phyloP scores from a whole-genome alignment of 1,140 invertebrate genomes.

The Calephelis virginiensis region DNA sequence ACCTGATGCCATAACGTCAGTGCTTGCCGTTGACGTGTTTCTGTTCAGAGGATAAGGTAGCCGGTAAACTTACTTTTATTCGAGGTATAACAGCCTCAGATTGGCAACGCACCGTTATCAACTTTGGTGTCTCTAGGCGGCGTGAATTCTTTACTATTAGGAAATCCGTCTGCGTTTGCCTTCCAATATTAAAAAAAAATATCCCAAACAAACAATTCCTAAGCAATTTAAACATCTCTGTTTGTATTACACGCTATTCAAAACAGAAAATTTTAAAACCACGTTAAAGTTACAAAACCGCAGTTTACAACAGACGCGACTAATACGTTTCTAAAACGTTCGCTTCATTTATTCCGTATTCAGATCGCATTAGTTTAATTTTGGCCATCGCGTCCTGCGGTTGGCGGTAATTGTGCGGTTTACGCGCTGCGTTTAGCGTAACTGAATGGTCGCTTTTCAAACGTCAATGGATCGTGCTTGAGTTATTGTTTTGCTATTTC shows the following conservation, averaged over 20 bases:
- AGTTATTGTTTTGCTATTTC: neutral
- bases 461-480: slow-evolving; percentile 6
- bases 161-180: too few relatives aligned
- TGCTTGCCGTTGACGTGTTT: too few relatives aligned
- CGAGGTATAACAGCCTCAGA: too few relatives aligned
- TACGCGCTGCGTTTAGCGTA: slow-evolving; percentile 44
- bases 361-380: slow-evolving; percentile 59
- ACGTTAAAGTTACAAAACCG: slow-evolving; percentile 24
- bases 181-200: too few relatives aligned
- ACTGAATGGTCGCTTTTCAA: neutral
- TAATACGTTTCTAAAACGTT: slow-evolving; percentile 34
- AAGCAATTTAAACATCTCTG: too few relatives aligned
- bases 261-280: neutral
- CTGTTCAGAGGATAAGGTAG: too few relatives aligned
- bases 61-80: too few relatives aligned
- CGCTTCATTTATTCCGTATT: slow-evolving; percentile 54
- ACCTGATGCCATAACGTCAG: too few relatives aligned
- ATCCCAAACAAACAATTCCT: too few relatives aligned
- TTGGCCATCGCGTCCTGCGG: slow-evolving; percentile 49
- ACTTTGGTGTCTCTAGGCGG: too few relatives aligned
- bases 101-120: too few relatives aligned
- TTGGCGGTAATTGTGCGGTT: slow-evolving; percentile 54
- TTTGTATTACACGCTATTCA: neutral
- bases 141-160: too few relatives aligned
- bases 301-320: slow-evolving; percentile 37